Evolutionary conservation across 2,888 invertebrate species (phyloP).

Genomic region (Caenorhabditis angaria): DNA sequence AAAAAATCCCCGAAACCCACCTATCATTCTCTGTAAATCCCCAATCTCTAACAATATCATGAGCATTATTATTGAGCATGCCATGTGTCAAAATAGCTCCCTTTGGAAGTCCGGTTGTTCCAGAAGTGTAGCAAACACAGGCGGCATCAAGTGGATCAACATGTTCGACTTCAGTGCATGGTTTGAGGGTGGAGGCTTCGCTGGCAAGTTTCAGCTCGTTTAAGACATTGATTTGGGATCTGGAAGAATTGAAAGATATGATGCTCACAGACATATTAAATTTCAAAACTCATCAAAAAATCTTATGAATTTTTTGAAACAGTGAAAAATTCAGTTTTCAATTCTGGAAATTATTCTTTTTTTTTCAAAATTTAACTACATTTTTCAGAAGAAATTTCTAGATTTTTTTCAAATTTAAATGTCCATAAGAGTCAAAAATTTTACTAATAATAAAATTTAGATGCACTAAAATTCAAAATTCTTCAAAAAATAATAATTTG

Average conservation of each 20-base stretch:
- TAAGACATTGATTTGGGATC: conserved; percentile 27
- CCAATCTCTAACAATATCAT: conserved; percentile 62
- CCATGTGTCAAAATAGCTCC: conserved; percentile 72
- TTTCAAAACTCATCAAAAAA: too few relatives aligned
- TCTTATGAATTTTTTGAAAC: too few relatives aligned
- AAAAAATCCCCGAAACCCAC: too few relatives aligned
- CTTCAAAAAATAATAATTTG: too few relatives aligned
- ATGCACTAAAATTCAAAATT: too few relatives aligned
- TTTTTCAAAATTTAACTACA: neutral
- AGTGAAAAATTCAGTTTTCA: neutral
- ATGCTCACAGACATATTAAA: too few relatives aligned
- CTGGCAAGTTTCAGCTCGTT: conserved; percentile 32
- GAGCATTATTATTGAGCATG: conserved; percentile 62
- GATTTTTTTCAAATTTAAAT: too few relatives aligned
- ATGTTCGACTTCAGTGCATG: conserved; percentile 57
- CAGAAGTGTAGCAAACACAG: conserved; percentile 69
- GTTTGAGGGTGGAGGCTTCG: conserved; percentile 26
- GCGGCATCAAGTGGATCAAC: conserved; percentile 63
- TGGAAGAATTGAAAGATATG: neutral
- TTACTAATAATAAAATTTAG: too few relatives aligned
- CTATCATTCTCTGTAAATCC: conserved; percentile 58
- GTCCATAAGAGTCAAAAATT: too few relatives aligned
- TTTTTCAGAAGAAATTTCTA: too few relatives aligned
- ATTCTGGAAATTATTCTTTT: neutral
- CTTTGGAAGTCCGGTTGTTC: conserved; percentile 70